Base-by-base conservation (phyloP, 1,140 invertebrate genomes). In the Ridgeia piscesae region DNA sequence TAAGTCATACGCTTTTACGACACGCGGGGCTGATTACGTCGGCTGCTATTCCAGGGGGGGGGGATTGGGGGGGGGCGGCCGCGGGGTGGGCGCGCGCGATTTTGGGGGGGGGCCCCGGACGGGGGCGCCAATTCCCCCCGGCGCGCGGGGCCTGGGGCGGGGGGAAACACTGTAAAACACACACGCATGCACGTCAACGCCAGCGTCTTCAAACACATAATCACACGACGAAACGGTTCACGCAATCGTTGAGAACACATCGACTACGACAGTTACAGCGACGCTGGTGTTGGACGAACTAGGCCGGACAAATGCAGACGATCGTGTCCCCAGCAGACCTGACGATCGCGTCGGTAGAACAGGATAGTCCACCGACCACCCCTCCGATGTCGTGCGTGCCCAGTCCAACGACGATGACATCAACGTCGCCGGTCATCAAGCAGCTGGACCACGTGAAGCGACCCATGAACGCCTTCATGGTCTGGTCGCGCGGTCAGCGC, bases 401-500 rank as follows among this genome's bases (percentile, higher is more conserved):
- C 17, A 34, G 34, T 14, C 89, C 89, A 35, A n/a, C 33, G 17
- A 90, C 33, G 11, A 90, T 90, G 89, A 77, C 58, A 17, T 21
- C 58, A 31, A 8, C 58, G 27, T 21, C 58, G 58, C 58, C 58
- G 58, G 58, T 21, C 58, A 35, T 35, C 17, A 90, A 90, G 89
- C 33, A 34, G 89, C 33, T 88, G 35, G 94, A 94, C 94, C 97
- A 99, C 0, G 99, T 99, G 17, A 99, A 99, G 96, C 97, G 99
- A 93, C 99, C 99, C 0, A 99, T 99, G 99, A 99, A 99, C 96
- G 99, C 99, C 31, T 99, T 99, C 96, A 99, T 99, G 99, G 99
- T 99, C 31, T 99, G 99, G 99, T 99, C 98, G 8, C 96, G 99
- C 0, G 99, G 99, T 0, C 99, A 99, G 95, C 97, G 99, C 91